Conservation (phyloP, 2,888 invertebrate genomes). For the Drosophila anomalipes region DNA sequence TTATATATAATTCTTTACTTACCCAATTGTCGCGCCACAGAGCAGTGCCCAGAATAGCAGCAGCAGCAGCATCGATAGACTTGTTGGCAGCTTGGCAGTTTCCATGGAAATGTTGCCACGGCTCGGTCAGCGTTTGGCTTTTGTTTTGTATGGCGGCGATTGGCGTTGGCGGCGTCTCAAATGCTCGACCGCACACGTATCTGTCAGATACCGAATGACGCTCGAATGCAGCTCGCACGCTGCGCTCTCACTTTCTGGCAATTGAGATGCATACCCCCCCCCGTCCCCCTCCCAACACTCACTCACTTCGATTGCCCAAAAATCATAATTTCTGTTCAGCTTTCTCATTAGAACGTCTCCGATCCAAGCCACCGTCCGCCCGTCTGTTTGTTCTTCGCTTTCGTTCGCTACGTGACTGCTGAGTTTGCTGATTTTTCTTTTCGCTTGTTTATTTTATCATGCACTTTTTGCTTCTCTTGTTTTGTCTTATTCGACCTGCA, state of each 20-base stretch:
- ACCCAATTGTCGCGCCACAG: conserved; percentile 42
- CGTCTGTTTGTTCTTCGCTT: conserved; percentile 57
- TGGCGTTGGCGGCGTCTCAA: conserved; percentile 28
- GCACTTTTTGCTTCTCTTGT: conserved; percentile 7
- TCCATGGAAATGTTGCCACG: conserved; percentile 75
- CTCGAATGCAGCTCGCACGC: conserved; percentile 24
- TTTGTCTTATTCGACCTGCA: conserved; percentile 23
- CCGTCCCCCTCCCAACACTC: not conserved
- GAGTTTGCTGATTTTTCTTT: conserved; percentile 41
- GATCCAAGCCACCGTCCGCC: conserved; percentile 10
- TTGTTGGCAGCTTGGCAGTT: conserved; percentile 60
- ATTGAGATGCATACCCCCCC: conserved; percentile 48
- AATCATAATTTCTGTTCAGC: conserved; percentile 60
- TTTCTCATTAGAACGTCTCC: conserved; percentile 69
- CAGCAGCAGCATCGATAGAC: conserved; percentile 43
- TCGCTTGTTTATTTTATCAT: conserved; percentile 12
- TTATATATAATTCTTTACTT: conserved; percentile 23
- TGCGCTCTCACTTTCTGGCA: conserved; percentile 66
- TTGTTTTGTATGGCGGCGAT: conserved; percentile 53
- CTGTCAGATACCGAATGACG: conserved; percentile 55
- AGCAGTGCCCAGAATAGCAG: conserved; percentile 42
- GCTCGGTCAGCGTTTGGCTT: conserved; percentile 65
- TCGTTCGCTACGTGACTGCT: conserved; percentile 68
- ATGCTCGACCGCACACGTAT: conserved; percentile 65
- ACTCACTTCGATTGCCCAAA: conserved; percentile 24